phyloP scores from a whole-genome alignment of 2,797 vertebrate genomes.

The Schizopygopsis malacanthus region DNA sequence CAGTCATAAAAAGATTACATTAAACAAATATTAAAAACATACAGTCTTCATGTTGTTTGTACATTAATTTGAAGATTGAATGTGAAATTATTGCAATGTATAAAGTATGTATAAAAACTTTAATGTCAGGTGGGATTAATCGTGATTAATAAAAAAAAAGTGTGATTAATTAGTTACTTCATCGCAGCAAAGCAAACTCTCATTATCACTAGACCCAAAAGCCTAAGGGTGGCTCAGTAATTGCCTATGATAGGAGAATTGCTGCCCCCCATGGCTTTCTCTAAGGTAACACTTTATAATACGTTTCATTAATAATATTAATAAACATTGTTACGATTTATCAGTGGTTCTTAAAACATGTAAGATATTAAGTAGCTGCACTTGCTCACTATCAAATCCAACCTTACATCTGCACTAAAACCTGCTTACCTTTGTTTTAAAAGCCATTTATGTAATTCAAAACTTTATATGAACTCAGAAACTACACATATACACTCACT shows the following conservation, averaged over 20 bases:
- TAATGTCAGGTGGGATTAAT: no score
- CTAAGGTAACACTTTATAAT: constrained; percentile 3
- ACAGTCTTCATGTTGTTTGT: no score
- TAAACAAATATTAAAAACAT: no score
- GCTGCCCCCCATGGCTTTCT: not conserved
- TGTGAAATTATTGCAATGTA: no score
- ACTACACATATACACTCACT: no score
- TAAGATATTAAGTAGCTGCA: not conserved
- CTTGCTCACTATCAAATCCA: not conserved
- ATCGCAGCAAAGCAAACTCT: constrained; percentile 53
- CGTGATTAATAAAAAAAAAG: no score
- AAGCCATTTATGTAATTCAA: not conserved
- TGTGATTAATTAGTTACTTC: not conserved
- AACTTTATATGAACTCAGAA: not conserved
- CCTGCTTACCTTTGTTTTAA: not conserved
- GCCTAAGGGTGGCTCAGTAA: constrained; percentile 13
- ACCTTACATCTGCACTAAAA: not conserved
- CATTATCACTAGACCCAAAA: constrained; percentile 18
- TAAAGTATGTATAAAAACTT: no score
- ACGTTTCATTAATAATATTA: constrained; percentile 5
- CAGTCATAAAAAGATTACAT: no score
- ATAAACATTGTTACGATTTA: not conserved
- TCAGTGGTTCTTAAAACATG: not conserved
- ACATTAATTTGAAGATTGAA: no score
- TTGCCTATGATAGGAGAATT: constrained; percentile 48